A percentile compares a stretch with the other conserved stretches of the same genome.
phyloP scores from a whole-genome alignment of 2,113 vertebrate species.

The Rousettus leschenaultii region DNA sequence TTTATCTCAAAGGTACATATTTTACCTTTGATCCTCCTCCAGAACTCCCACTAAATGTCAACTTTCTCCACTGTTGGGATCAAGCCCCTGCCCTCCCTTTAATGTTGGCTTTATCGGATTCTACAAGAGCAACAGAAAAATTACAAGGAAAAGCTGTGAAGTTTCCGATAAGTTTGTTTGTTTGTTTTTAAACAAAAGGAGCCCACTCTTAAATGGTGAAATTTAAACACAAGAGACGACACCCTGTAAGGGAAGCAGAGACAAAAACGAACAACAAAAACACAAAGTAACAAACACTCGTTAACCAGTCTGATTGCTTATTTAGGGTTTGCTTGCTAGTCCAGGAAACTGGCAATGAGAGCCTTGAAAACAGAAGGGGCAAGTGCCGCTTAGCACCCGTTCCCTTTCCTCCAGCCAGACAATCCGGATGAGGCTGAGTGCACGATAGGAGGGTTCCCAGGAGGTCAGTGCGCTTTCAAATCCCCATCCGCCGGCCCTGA shows the following conservation, averaged over 20 bases:
- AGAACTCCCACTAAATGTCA: slow-evolving; percentile 67
- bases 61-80: slow-evolving; percentile 60
- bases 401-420: neutral
- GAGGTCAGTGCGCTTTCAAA: neutral
- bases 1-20: slow-evolving; percentile 72
- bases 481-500: slow-evolving; percentile 32
- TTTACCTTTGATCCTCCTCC: slow-evolving; percentile 69
- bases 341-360: slow-evolving; percentile 13
- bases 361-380: slow-evolving; percentile 26
- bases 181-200: slow-evolving; percentile 55
- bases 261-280: neutral
- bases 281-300: slow-evolving; percentile 14
- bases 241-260: neutral
- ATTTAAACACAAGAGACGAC: slow-evolving; percentile 49
- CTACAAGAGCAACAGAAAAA: slow-evolving; percentile 66
- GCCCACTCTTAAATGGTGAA: neutral
- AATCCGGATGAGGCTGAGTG: neutral
- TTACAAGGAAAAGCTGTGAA: slow-evolving; percentile 64
- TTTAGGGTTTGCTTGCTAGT: slow-evolving; percentile 14
- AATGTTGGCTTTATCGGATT: slow-evolving; percentile 69
- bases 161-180: slow-evolving; percentile 28
- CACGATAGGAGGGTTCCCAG: neutral
- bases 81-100: slow-evolving; percentile 60
- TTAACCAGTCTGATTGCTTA: slow-evolving; percentile 27
- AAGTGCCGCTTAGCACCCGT: slow-evolving; percentile 6